Conservation (phyloP, 2,113 vertebrate species). For the Ictalurus punctatus region DNA sequence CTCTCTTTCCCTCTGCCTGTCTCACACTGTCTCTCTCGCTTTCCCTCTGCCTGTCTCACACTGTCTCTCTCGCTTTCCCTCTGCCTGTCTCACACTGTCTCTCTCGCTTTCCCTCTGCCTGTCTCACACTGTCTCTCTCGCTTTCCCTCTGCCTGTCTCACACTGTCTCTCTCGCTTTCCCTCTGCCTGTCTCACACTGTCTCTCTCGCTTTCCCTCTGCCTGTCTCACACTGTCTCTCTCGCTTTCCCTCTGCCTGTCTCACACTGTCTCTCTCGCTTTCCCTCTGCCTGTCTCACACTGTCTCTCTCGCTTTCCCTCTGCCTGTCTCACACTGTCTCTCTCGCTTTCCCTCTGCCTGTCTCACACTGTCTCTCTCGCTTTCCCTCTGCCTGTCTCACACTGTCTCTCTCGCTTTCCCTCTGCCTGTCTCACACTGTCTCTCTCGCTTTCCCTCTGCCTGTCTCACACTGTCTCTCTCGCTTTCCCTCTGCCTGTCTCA, state of each 20-base stretch:
- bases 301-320: neutral
- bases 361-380: too few species aligned
- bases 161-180: too few species aligned
- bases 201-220: neutral
- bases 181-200: constrained; percentile 57
- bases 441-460: neutral
- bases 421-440: neutral
- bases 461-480: neutral
- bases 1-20: neutral
- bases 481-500: neutral
- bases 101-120: too few species aligned
- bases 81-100: too few species aligned
- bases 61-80: too few species aligned
- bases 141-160: neutral
- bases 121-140: too few species aligned
- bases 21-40: neutral
- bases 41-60: too few species aligned
- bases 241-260: neutral
- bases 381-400: neutral
- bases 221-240: neutral
- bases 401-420: neutral
- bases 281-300: neutral
- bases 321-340: neutral
- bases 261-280: neutral
- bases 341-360: neutral